These are phyloP conservation scores for Hofmannophila pseudospretella DNA, from an alignment of 2,888 invertebrate species.

Conservation along the genomic window DNA sequence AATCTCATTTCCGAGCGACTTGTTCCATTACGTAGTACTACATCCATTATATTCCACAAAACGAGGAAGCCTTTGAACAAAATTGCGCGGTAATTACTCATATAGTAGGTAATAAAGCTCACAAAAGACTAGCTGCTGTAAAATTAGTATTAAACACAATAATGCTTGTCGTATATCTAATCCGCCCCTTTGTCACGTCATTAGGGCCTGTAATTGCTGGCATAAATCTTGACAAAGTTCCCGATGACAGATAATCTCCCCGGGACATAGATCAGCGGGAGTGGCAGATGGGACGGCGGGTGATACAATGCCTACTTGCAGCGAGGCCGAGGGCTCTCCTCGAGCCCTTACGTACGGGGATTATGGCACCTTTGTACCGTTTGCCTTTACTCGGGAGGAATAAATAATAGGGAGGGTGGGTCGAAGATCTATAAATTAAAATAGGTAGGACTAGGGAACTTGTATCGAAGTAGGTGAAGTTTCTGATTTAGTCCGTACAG, in stretches of 20 bases:
- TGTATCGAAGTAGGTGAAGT: too few relatives aligned
- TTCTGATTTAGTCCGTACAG: too few relatives aligned
- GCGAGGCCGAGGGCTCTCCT: too few relatives aligned
- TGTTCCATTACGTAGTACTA: not conserved
- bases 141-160: slow-evolving; percentile 1
- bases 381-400: too few relatives aligned
- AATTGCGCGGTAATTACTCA: not conserved
- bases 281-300: not conserved
- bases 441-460: too few relatives aligned
- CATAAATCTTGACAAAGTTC: slow-evolving; percentile 19
- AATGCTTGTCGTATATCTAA: slow-evolving; percentile 1
- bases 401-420: too few relatives aligned
- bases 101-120: too few relatives aligned
- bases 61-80: not conserved
- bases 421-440: too few relatives aligned
- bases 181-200: slow-evolving; percentile 10
- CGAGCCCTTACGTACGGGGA: too few relatives aligned
- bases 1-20: not conserved
- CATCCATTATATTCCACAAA: not conserved
- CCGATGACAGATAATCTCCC: slow-evolving; percentile 10
- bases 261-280: slow-evolving; percentile 1
- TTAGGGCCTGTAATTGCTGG: slow-evolving; percentile 17
- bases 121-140: not conserved
- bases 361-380: too few relatives aligned
- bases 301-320: not conserved